Conservation (phyloP, 2,888 invertebrate species). For the Meandrusa payeni region DNA sequence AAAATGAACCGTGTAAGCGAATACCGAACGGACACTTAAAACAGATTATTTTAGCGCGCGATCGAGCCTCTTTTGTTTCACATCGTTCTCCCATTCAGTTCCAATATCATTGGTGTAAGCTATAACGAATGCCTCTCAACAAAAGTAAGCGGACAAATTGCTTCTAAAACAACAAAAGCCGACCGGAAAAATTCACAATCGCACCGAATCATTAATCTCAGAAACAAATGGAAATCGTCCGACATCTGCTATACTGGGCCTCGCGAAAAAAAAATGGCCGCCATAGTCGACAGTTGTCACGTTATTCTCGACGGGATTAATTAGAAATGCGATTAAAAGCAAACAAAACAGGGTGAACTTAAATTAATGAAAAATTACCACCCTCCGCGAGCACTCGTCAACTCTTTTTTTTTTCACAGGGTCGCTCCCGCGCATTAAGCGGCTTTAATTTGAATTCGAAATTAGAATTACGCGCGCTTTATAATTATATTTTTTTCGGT, state of each 20-base stretch:
- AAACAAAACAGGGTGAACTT: slow-evolving; percentile 82
- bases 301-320: slow-evolving; percentile 81
- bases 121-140: slow-evolving; percentile 75
- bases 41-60: slow-evolving; percentile 5
- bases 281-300: slow-evolving; percentile 80
- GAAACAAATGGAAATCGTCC: slow-evolving; percentile 81
- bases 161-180: slow-evolving; percentile 81
- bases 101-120: slow-evolving; percentile 72
- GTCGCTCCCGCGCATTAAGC: slow-evolving; percentile 81
- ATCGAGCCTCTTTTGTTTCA: slow-evolving; percentile 42
- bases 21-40: slow-evolving; percentile 2
- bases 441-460: slow-evolving; percentile 82
- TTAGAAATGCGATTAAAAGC: slow-evolving; percentile 82
- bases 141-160: slow-evolving; percentile 80
- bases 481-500: slow-evolving; percentile 74
- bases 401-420: slow-evolving; percentile 80
- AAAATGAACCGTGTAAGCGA: slow-evolving; percentile 6
- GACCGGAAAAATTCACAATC: slow-evolving; percentile 81
- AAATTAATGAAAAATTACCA: slow-evolving; percentile 82
- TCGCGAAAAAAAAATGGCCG: slow-evolving; percentile 67
- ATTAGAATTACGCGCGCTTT: slow-evolving; percentile 81
- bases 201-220: slow-evolving; percentile 81
- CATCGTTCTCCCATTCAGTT: slow-evolving; percentile 53
- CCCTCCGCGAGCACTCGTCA: slow-evolving; percentile 79
- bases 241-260: slow-evolving; percentile 77